Conservation (phyloP, 1,140 invertebrate genomes). For the Macrostomum lignano region DNA sequence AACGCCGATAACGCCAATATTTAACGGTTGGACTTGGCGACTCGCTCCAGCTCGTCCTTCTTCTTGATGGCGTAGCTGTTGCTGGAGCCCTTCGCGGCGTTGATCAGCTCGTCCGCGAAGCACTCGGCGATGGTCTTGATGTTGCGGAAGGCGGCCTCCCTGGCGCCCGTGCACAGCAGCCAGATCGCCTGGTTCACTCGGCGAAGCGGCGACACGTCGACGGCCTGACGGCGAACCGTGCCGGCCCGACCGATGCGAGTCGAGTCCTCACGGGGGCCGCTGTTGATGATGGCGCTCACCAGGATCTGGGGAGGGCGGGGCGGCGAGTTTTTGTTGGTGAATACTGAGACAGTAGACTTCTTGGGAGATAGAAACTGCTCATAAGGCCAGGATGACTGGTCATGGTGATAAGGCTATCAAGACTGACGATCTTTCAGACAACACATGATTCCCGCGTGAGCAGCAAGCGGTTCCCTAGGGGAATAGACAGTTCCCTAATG, state of each 20-base stretch:
- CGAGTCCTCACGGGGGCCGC: constrained; percentile 91
- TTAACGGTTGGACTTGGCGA: constrained; percentile 99
- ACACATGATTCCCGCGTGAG: too few relatives aligned
- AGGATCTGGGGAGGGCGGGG: constrained; percentile 61
- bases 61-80: constrained; percentile 99
- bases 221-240: constrained; percentile 91
- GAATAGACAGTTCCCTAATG: too few relatives aligned
- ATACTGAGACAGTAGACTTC: too few relatives aligned
- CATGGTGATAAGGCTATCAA: too few relatives aligned
- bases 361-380: too few relatives aligned
- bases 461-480: too few relatives aligned
- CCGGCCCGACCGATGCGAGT: constrained; percentile 97
- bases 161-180: constrained; percentile 84
- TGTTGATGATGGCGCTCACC: constrained; percentile 94
- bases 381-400: too few relatives aligned
- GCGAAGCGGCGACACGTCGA: constrained; percentile 85
- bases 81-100: constrained; percentile 73
- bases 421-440: too few relatives aligned
- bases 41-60: constrained; percentile 98
- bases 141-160: constrained; percentile 94
- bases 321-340: too few relatives aligned
- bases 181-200: constrained; percentile 97
- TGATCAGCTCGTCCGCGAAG: constrained; percentile 95
- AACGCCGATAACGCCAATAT: too few relatives aligned
- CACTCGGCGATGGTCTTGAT: constrained; percentile 99